Evolutionary conservation across 2,113 vertebrate genomes (phyloP), one percentile per base, ranked within the genome.

Genomic region (Pungitius pungitius): DNA sequence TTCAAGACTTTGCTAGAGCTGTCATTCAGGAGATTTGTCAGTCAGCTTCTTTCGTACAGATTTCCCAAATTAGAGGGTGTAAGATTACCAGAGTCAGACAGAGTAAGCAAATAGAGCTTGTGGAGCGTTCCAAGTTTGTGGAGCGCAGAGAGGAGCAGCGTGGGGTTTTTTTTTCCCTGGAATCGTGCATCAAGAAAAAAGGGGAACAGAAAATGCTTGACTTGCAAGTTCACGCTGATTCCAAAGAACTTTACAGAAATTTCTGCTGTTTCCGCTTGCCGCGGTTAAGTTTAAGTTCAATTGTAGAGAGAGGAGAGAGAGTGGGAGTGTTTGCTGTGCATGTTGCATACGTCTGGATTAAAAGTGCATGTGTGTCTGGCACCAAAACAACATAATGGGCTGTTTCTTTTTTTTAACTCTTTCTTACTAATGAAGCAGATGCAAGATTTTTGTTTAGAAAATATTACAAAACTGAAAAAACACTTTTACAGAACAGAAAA

Each of bases 241-340:
- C 69, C 71, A 57, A 56, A 66, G 56, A 49, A 42, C 43, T 79
- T 73, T 42, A n/a, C 30, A 52, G 54, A 4, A 17, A 33, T 68
- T 73, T 83, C 78, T 82, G 83, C 83, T 82, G 83, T 61, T 86
- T 85, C 85, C 82, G 74, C 85, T 83, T 37, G 61, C 26, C 0
- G 1, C 73, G 45, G 63, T 82, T 42, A 79, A 18, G 65, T 75
- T 61, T 55, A 74, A 85, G 51, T 70, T 24, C 14, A 64, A 74
- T 73, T 77, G 61, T 69, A 45, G 75, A 59, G 35, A 35, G 22
- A 56, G 27, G 69, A 64, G 49, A n/a, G 49, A 22, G 49, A 20
- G 63, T 61, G 55, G 42, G 59, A 22, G 43, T 33, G 61, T 63
- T 27, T 64, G 17, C 45, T 20, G 24, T 73, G 73, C 57, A 14